Evolutionary conservation across 2,888 invertebrate genomes (phyloP), one percentile per base, ranked within the genome.

Genomic region (Chrysotoxum bicinctum): DNA sequence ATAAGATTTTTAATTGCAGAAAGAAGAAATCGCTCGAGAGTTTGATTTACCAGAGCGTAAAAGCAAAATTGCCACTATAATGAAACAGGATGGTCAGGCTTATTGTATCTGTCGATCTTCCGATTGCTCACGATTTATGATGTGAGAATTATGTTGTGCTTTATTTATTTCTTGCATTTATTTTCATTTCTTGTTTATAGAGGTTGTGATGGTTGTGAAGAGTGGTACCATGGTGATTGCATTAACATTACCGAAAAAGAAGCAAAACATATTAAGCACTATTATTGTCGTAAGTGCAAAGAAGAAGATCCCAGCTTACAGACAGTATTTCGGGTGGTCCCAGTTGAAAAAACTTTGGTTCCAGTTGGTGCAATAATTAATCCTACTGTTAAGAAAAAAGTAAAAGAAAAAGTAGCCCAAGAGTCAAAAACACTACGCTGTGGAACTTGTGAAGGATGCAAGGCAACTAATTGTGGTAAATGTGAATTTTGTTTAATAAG

Each of bases 181-280:
- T 5, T n/a, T 78, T 43, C 21, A 21, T 21, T 19, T 12, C 0
- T 50, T 26, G 40, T 35, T 23, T 23, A 16, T 54, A 97, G 97
- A 91, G 98, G 97, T 43, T 99, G 99, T 92, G 99, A 99, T 91
- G 95, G 97, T 14, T 99, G 99, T 91, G 98, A 99, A 91, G 98
- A 99, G 92, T 99, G 99, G 99, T 99, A 98, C 90, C 99, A 99
- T 90, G 99, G 99, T 1, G 98, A 98, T 90, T 99, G 99, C 91
- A 98, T 99, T 87, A 97, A 97, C 88, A 97, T 99, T 87, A 98
- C 98, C 0, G 97, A 98, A 91, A 95, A 96, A 88, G 98, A 98
- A 90, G 97, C 99, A 0, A 98, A 97, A 89, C 95, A 96, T 88
- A 99, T 99, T 75, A 97, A 97, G 89, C 97, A 97, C 88, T 99